These are phyloP conservation scores for Cabera pusaria DNA, from an alignment of 2,888 invertebrate species.

Conservation along the genomic window DNA sequence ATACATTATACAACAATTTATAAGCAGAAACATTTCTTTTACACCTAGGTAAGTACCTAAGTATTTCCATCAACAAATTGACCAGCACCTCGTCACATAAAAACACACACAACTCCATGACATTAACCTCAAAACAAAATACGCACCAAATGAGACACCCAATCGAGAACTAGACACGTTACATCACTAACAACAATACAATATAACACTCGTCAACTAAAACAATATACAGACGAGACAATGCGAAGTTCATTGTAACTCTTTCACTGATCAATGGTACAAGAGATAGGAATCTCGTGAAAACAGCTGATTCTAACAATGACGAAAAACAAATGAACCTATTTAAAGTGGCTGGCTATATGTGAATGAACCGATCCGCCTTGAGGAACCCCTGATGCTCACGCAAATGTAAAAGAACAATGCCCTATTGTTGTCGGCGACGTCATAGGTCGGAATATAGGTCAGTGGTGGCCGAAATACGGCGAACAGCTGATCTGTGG, in stretches of 20 bases:
- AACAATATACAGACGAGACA: slow-evolving; percentile 39
- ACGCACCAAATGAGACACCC: slow-evolving; percentile 35
- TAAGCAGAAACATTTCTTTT: too few relatives aligned
- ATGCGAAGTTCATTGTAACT: slow-evolving; percentile 66
- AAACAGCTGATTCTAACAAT: slow-evolving; percentile 78
- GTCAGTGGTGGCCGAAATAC: slow-evolving; percentile 76
- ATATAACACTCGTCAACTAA: slow-evolving; percentile 54
- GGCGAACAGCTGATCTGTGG: slow-evolving; percentile 71
- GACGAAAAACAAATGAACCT: slow-evolving; percentile 78
- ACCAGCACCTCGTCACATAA: not conserved
- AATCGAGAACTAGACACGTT: slow-evolving; percentile 44
- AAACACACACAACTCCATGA: slow-evolving; percentile 3
- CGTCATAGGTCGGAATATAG: slow-evolving; percentile 79
- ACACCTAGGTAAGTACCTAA: too few relatives aligned
- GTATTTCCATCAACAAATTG: too few relatives aligned
- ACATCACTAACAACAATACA: slow-evolving; percentile 59
- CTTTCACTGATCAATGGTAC: slow-evolving; percentile 65
- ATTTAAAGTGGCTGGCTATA: slow-evolving; percentile 70
- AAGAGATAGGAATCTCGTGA: slow-evolving; percentile 65
- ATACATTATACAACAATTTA: too few relatives aligned
- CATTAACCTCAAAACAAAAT: slow-evolving; percentile 30
- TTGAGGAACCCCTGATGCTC: slow-evolving; percentile 75
- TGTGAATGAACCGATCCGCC: slow-evolving; percentile 67
- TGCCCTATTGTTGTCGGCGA: slow-evolving; percentile 76
- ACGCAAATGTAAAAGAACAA: slow-evolving; percentile 81